Evolutionary conservation across 2,888 invertebrate species (phyloP).

Genomic region (Nysson spinosus): DNA sequence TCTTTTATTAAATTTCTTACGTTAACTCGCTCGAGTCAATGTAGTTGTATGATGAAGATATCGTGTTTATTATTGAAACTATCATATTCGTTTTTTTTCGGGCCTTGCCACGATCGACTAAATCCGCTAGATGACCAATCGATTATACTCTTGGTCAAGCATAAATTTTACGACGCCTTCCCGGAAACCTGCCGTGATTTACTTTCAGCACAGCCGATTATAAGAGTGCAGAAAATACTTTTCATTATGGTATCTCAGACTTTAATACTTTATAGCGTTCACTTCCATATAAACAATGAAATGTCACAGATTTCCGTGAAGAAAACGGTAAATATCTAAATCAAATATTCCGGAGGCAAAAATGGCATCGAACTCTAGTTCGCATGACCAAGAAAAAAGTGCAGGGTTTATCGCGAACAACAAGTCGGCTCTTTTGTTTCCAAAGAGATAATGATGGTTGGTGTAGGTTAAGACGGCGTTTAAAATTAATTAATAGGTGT

Average conservation of each 20-base stretch:
- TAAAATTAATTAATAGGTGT: conserved; percentile 69
- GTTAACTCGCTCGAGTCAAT: no score
- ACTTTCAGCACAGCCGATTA: conserved; percentile 16
- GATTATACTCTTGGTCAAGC: conserved; percentile 73
- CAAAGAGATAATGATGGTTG: conserved; percentile 48
- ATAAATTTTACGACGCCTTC: conserved; percentile 53
- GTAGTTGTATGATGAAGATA: no score
- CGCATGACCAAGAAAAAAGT: background rate
- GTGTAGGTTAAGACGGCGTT: conserved; percentile 65
- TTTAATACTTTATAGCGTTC: no score
- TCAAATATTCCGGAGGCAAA: background rate
- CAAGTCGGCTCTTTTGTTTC: conserved; percentile 43
- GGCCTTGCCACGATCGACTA: conserved; percentile 49
- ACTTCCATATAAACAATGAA: no score
- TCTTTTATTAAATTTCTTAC: no score
- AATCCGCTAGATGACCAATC: conserved; percentile 69
- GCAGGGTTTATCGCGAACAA: conserved; percentile 6
- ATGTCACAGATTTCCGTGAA: no score
- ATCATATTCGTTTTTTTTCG: conserved; percentile 14
- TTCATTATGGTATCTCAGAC: no score
- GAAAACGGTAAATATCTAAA: background rate
- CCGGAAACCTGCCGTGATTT: conserved; percentile 30
- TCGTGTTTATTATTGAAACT: background rate
- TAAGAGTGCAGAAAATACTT: no score
- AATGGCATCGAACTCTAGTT: background rate